A percentile compares a stretch with the other conserved stretches of the same genome.
Conservation (phyloP, 2,888 invertebrate genomes). For the Abrostola tripartita region DNA sequence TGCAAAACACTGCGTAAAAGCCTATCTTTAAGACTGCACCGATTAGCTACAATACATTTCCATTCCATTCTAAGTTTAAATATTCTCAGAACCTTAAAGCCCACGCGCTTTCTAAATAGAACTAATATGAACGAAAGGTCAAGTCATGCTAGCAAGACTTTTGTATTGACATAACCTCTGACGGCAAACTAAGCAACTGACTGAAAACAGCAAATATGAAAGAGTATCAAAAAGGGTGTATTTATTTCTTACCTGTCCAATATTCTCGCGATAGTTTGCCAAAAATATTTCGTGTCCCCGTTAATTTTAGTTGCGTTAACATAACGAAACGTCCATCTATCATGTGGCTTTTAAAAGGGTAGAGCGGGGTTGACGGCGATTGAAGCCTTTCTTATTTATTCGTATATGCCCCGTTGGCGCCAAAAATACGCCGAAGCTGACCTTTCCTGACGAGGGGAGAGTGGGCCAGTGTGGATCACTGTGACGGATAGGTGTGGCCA, state of each 20-base stretch:
- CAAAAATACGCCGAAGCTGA: constrained; percentile 73
- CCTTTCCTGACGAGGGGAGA: constrained; percentile 72
- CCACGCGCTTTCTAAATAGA: not conserved
- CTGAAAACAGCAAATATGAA: not conserved
- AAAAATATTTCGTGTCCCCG: constrained; percentile 51
- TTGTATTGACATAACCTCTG: too few species aligned
- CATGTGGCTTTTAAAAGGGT: constrained; percentile 84
- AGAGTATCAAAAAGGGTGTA: not conserved
- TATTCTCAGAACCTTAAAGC: not conserved
- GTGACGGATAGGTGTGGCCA: constrained; percentile 79
- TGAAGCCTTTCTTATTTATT: constrained; percentile 84
- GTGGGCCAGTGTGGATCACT: constrained; percentile 63
- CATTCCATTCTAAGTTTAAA: too few species aligned
- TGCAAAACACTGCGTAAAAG: too few species aligned
- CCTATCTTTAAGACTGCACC: too few species aligned
- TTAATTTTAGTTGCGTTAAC: constrained; percentile 68
- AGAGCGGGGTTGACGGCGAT: constrained; percentile 79
- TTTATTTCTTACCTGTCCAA: constrained; percentile 42
- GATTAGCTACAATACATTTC: too few species aligned
- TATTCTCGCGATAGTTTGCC: constrained; percentile 34
- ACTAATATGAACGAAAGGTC: not conserved
- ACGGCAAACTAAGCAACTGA: not conserved
- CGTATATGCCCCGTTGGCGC: constrained; percentile 76
- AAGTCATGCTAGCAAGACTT: too few species aligned
- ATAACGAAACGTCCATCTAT: constrained; percentile 79